These are phyloP conservation scores for Clanis bilineata DNA, from an alignment of 2,888 invertebrate species.

Conservation along the genomic window DNA sequence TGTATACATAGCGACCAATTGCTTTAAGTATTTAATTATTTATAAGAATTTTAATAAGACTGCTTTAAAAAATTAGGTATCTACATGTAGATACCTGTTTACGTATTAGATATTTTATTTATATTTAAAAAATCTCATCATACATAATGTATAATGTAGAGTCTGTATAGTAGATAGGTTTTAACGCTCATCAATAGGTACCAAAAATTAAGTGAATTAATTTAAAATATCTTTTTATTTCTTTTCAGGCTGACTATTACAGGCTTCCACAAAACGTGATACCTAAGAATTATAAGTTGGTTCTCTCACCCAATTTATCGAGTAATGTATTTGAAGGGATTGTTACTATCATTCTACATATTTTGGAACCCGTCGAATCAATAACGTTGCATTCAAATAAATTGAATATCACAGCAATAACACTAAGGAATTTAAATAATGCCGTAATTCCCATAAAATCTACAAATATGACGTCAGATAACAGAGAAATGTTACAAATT, in stretches of 20 bases:
- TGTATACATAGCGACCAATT: too few species aligned
- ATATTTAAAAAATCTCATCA: too few species aligned
- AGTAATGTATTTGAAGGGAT: conserved; percentile 81
- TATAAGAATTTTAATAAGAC: too few species aligned
- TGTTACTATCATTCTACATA: conserved; percentile 71
- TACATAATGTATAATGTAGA: too few species aligned
- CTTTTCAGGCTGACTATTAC: conserved; percentile 48
- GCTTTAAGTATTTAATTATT: too few species aligned
- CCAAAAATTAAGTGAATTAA: background rate
- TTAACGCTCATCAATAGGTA: too few species aligned
- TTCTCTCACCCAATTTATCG: conserved; percentile 84
- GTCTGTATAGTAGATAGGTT: too few species aligned
- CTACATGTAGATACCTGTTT: too few species aligned
- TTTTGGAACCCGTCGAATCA: conserved; percentile 61
- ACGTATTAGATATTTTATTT: too few species aligned
- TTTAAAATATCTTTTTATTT: background rate
- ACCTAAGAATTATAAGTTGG: conserved; percentile 86
- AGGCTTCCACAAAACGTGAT: conserved; percentile 80
- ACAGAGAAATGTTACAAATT: conserved; percentile 65
- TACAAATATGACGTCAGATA: conserved; percentile 36
- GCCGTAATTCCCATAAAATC: conserved; percentile 31
- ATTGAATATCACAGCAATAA: conserved; percentile 67
- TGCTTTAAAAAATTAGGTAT: too few species aligned
- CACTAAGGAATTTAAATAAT: conserved; percentile 35
- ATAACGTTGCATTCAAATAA: conserved; percentile 84